These are phyloP conservation scores for Pelecanus crispus DNA, from an alignment of 2,113 vertebrate species.

Conservation along the genomic window DNA sequence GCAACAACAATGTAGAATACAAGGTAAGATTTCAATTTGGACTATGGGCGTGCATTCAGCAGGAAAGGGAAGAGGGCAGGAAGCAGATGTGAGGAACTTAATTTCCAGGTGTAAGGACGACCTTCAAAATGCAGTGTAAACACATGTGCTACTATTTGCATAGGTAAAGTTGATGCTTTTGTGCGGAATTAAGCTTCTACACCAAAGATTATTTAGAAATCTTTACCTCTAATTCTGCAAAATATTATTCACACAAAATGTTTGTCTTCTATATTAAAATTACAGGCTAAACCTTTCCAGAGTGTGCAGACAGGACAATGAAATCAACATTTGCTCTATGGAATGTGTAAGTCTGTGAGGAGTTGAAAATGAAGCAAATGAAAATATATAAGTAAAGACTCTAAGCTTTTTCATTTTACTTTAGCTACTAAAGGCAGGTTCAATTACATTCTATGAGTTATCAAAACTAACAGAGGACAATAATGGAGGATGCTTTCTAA, in stretches of 20 bases:
- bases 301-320: background rate
- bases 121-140: background rate
- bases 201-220: background rate
- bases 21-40: background rate
- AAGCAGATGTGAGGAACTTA: background rate
- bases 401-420: background rate
- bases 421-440: background rate
- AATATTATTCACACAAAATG: background rate
- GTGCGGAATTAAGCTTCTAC: background rate
- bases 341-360: background rate
- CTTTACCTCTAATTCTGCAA: background rate
- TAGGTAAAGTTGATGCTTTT: background rate
- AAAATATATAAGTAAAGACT: background rate
- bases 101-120: background rate
- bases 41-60: rapidly evolving
- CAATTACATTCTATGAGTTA: background rate
- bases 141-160: rapidly evolving
- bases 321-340: background rate
- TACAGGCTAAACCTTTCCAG: background rate
- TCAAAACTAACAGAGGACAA: background rate
- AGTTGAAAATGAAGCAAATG: background rate
- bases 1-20: background rate
- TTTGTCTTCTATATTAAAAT: background rate
- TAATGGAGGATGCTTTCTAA: background rate
- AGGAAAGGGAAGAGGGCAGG: background rate